Evolutionary conservation across 2,888 invertebrate genomes (phyloP).

Genomic region (Xestoiulus laeticollis): DNA sequence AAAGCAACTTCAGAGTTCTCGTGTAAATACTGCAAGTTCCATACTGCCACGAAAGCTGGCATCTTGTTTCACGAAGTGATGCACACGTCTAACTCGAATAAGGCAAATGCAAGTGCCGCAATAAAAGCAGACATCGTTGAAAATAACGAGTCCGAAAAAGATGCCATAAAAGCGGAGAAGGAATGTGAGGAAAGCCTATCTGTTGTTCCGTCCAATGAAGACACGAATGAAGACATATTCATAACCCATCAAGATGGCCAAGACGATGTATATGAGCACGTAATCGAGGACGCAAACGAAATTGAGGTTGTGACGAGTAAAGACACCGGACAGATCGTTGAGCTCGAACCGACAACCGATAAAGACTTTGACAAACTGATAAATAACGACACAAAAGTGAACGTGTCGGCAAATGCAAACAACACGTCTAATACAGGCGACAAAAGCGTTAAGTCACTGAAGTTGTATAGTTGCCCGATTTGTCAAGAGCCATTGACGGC

Average conservation of each 20-base stretch:
- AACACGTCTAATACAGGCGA: not conserved
- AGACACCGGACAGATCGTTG: not conserved
- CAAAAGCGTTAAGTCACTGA: not conserved
- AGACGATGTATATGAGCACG: not conserved
- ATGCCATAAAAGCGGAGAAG: not conserved
- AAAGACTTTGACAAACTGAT: not conserved
- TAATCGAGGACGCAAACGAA: not conserved
- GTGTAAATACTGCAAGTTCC: not conserved
- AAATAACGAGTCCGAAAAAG: not conserved
- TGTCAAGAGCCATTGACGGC: constrained; percentile 61
- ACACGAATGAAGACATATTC: not conserved
- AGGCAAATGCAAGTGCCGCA: not conserved
- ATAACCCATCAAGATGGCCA: not conserved
- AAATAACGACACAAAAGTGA: not conserved
- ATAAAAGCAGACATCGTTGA: not conserved
- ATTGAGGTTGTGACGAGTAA: not conserved
- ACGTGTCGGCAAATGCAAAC: not conserved
- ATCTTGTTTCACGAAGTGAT: constrained; percentile 75
- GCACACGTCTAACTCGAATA: not conserved
- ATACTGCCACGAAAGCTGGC: constrained; percentile 64
- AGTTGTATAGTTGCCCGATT: constrained; percentile 61
- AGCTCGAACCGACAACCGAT: not conserved
- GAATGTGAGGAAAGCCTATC: not conserved
- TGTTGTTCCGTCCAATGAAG: not conserved
- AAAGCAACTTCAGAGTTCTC: not conserved